These are phyloP conservation scores for Oasisia sp. DNA, from an alignment of 2,888 invertebrate species.

Conservation along the genomic window DNA sequence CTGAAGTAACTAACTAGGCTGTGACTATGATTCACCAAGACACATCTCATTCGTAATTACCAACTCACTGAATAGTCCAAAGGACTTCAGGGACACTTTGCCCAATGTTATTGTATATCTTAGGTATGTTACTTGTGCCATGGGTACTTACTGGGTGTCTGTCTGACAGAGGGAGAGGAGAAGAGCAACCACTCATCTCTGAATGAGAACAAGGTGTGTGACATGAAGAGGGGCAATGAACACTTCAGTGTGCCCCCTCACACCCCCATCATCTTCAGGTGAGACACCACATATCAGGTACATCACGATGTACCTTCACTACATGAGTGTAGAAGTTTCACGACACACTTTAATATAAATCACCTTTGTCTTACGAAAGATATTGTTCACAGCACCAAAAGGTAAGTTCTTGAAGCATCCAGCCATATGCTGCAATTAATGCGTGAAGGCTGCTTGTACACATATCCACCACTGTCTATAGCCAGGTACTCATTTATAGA, in stretches of 20 bases:
- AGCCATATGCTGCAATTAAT: too few species aligned
- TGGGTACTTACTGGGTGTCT: neutral
- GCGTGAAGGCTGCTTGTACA: too few species aligned
- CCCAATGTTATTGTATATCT: too few species aligned
- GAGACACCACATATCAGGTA: neutral
- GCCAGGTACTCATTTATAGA: too few species aligned
- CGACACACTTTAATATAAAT: neutral
- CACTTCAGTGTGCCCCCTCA: conserved; percentile 93
- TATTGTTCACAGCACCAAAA: too few species aligned
- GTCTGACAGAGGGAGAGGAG: conserved; percentile 37
- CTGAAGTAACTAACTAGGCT: too few species aligned
- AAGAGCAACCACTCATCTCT: conserved; percentile 19
- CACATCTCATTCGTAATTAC: too few species aligned
- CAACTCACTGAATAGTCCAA: too few species aligned
- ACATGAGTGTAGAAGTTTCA: neutral
- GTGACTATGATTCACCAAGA: too few species aligned
- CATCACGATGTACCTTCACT: neutral
- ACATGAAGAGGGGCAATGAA: conserved; percentile 66
- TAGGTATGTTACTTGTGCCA: neutral
- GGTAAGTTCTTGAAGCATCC: too few species aligned
- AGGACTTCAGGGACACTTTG: too few species aligned
- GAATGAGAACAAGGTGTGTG: conserved; percentile 36
- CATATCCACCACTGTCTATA: too few species aligned
- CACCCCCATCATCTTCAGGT: conserved; percentile 93
- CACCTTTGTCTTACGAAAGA: neutral